Conservation (phyloP, 1,140 invertebrate species). For the Saxidomus purpurata region DNA sequence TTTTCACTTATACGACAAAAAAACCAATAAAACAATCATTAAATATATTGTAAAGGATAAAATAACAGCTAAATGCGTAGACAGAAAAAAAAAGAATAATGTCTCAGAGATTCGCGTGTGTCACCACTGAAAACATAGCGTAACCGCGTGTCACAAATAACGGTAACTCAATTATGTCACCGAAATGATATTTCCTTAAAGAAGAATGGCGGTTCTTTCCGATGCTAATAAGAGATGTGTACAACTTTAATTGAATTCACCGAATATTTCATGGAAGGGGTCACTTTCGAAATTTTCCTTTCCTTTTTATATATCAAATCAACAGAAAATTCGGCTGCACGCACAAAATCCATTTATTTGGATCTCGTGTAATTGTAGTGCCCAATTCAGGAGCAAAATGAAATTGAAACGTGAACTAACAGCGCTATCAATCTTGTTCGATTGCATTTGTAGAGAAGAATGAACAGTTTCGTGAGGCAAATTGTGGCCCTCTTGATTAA, state of each 20-base stretch:
- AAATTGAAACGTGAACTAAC: neutral
- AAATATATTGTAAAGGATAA: no score
- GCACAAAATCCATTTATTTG: neutral
- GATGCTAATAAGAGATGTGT: neutral
- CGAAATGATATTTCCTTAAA: no score
- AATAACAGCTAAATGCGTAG: no score
- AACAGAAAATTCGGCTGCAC: neutral
- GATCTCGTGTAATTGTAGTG: neutral
- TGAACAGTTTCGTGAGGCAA: neutral
- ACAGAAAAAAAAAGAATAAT: no score
- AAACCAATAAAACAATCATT: no score
- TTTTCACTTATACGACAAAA: no score
- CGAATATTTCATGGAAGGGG: neutral
- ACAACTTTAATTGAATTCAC: neutral
- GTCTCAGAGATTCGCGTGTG: no score
- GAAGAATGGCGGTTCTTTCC: no score
- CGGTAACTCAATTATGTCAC: no score
- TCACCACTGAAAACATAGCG: no score
- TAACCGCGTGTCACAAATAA: no score
- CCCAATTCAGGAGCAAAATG: neutral
- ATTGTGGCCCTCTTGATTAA: neutral
- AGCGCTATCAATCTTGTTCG: neutral
- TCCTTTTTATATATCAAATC: neutral
- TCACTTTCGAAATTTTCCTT: neutral
- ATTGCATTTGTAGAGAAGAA: neutral